Percentiles rank a stretch among this genome's conserved stretches.
Evolutionary conservation across 2,113 vertebrate species (phyloP).

Genomic region (Epinephelus moara): DNA sequence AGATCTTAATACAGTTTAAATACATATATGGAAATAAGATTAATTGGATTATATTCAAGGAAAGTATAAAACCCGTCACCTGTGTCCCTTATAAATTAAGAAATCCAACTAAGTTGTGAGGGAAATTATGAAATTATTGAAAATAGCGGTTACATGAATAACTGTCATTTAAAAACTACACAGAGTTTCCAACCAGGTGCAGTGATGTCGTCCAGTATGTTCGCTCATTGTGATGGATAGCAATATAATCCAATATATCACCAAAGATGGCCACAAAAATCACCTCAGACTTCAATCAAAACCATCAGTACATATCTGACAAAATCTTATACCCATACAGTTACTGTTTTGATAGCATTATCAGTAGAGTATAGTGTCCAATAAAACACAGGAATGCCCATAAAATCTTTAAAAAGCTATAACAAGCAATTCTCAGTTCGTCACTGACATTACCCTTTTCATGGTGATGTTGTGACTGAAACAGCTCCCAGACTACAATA

Average conservation of each 20-base stretch:
- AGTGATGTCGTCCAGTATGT: too few relatives aligned
- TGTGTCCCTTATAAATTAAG: too few relatives aligned
- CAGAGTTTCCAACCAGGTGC: too few relatives aligned
- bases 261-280: neutral
- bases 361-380: neutral
- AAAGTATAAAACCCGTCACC: too few relatives aligned
- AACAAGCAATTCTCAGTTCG: neutral
- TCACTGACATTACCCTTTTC: neutral
- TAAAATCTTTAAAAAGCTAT: neutral
- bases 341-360: neutral
- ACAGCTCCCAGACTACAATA: constrained; percentile 15
- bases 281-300: neutral
- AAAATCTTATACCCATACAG: too few relatives aligned
- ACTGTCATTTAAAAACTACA: too few relatives aligned
- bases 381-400: neutral
- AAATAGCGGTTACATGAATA: neutral
- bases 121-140: too few relatives aligned
- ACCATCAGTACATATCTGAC: neutral
- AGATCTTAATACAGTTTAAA: too few relatives aligned
- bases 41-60: too few relatives aligned
- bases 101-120: too few relatives aligned
- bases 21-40: too few relatives aligned
- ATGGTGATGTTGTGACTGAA: neutral
- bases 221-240: too few relatives aligned
- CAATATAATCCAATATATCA: neutral